These are phyloP conservation scores for Leptobrachium ailaonicum DNA, from an alignment of 2,113 vertebrate genomes.

Conservation along the genomic window DNA sequence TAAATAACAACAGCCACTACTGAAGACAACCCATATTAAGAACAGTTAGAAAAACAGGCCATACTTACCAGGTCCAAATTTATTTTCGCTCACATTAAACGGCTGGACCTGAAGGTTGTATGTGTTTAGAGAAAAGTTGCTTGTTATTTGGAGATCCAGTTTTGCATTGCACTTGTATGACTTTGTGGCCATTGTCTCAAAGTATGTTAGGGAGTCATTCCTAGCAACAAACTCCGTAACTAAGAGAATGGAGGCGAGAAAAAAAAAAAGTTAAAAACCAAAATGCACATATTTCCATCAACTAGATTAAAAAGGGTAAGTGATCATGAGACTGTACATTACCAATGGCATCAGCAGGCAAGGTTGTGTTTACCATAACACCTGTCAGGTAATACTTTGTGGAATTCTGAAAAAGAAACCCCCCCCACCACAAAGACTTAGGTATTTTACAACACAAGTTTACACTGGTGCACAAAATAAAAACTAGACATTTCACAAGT, in stretches of 20 bases:
- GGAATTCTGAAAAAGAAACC: slow-evolving; percentile 60
- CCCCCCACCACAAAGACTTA: neutral
- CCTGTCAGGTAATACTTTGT: slow-evolving; percentile 67
- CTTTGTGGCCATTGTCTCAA: slow-evolving; percentile 77
- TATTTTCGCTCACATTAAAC: slow-evolving; percentile 74
- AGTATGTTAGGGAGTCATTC: slow-evolving; percentile 76
- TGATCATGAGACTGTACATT: slow-evolving; percentile 8
- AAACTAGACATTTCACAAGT: too few species aligned
- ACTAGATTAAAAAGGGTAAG: too few species aligned
- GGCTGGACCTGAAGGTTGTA: slow-evolving; percentile 87
- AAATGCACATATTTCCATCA: too few species aligned
- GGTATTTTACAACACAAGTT: neutral
- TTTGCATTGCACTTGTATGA: slow-evolving; percentile 86
- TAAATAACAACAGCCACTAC: too few species aligned
- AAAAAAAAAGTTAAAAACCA: neutral
- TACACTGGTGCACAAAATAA: neutral
- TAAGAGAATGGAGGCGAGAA: neutral
- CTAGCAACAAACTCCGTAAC: neutral
- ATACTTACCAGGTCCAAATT: slow-evolving; percentile 85
- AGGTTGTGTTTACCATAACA: slow-evolving; percentile 55
- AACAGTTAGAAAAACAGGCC: neutral
- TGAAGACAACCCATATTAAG: too few species aligned
- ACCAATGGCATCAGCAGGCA: slow-evolving; percentile 69
- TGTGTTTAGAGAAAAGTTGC: slow-evolving; percentile 72
- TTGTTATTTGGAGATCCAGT: slow-evolving; percentile 71